A percentile compares a stretch with the other conserved stretches of the same genome.
Conservation (phyloP, 2,113 vertebrate genomes). For the Amphiprion percula region DNA sequence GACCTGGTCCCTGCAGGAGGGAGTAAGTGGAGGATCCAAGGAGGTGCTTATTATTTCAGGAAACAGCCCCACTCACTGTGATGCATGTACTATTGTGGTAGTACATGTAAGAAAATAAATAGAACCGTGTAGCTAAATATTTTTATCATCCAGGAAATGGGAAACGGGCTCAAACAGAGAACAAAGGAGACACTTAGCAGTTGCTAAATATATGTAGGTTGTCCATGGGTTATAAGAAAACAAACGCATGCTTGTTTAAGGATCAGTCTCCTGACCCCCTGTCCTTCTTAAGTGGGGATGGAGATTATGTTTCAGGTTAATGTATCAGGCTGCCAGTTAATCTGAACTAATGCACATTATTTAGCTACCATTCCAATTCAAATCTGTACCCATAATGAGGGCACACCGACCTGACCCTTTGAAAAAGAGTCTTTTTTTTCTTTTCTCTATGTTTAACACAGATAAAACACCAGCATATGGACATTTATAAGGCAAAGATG, state of each 20-base stretch:
- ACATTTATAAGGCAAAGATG: too few species aligned
- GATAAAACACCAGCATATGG: background rate
- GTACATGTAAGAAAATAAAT: constrained; percentile 64
- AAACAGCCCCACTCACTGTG: constrained; percentile 23
- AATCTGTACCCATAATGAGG: constrained; percentile 7
- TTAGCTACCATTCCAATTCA: constrained; percentile 48
- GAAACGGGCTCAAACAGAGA: constrained; percentile 53
- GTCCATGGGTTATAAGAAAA: constrained; percentile 49
- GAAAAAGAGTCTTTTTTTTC: background rate
- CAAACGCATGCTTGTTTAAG: constrained; percentile 63
- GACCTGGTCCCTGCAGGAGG: constrained; percentile 55
- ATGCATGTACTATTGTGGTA: constrained; percentile 43
- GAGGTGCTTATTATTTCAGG: constrained; percentile 74
- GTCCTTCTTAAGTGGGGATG: constrained; percentile 39
- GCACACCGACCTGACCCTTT: constrained; percentile 22
- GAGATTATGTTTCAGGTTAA: constrained; percentile 68
- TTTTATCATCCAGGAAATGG: constrained; percentile 61
- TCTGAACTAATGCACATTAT: constrained; percentile 70
- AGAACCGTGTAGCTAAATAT: constrained; percentile 32
- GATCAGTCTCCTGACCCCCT: constrained; percentile 47
- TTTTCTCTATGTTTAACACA: background rate
- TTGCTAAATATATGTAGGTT: constrained; percentile 43
- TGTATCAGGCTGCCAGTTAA: constrained; percentile 60
- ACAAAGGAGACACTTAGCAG: constrained; percentile 57
- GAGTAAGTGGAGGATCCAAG: constrained; percentile 34